Evolutionary conservation across 2,113 vertebrate species (phyloP).

Genomic region (Ictalurus punctatus): DNA sequence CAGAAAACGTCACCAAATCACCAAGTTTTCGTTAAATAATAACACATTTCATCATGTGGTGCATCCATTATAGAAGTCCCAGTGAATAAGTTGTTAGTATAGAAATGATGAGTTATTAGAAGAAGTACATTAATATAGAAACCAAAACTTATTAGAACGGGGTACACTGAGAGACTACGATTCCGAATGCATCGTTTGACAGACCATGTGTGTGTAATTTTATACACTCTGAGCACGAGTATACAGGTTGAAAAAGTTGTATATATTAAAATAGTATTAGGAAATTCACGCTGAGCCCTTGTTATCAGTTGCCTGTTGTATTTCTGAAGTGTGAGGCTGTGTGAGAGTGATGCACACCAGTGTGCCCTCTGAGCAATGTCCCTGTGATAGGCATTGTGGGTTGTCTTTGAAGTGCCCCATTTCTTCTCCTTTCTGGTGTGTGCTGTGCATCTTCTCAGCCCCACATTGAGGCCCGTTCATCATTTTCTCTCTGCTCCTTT

Average conservation of each 20-base stretch:
- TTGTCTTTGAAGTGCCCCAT: slow-evolving; percentile 45
- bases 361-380: slow-evolving; percentile 24
- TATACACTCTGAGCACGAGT: neutral
- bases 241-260: neutral
- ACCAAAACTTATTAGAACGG: neutral
- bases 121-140: neutral
- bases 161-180: neutral
- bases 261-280: neutral
- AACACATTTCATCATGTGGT: neutral
- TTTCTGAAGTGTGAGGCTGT: neutral
- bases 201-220: neutral
- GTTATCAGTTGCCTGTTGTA: neutral
- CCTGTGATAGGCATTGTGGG: slow-evolving; percentile 45
- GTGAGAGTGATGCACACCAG: neutral
- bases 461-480: slow-evolving; percentile 13
- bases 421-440: slow-evolving; percentile 52
- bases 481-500: slow-evolving; percentile 73
- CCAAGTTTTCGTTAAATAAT: neutral
- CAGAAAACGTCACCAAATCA: neutral
- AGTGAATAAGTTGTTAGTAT: neutral
- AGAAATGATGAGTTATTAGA: neutral
- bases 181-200: neutral
- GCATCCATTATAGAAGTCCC: neutral
- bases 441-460: slow-evolving; percentile 44
- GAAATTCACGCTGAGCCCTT: neutral